phyloP scores from a whole-genome alignment of 2,888 invertebrate species.

The Lypha dubia region DNA sequence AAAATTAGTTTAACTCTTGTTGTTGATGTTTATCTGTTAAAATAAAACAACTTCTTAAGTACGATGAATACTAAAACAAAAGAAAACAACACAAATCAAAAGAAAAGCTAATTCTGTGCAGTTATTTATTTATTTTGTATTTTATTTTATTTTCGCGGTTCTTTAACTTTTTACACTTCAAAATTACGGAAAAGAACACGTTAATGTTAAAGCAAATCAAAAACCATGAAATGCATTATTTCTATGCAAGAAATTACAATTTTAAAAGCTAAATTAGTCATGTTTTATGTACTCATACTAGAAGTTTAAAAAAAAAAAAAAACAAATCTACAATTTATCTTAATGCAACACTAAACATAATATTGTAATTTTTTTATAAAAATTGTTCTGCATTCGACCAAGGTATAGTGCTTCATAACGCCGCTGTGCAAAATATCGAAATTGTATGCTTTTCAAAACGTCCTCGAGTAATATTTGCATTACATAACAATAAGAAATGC shows the following conservation, averaged over 20 bases:
- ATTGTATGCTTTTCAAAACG: no score
- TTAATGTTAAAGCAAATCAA: conserved; percentile 72
- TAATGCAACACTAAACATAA: conserved; percentile 57
- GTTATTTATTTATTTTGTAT: background rate
- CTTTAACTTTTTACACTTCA: conserved; percentile 4
- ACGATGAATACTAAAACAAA: background rate
- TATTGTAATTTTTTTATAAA: no score
- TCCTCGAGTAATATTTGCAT: no score
- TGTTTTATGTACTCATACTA: conserved; percentile 27
- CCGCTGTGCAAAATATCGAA: no score
- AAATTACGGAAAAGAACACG: conserved; percentile 39
- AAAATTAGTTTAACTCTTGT: conserved; percentile 47
- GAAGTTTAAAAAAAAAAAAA: conserved; percentile 16
- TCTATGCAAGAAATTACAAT: conserved; percentile 43
- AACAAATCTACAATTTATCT: conserved; percentile 23
- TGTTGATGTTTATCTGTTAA: conserved; percentile 36
- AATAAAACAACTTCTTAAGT: conserved; percentile 15
- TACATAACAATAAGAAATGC: no score
- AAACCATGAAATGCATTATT: conserved; percentile 75
- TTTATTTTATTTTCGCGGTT: background rate
- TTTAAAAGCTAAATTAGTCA: conserved; percentile 50
- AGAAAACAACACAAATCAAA: conserved; percentile 6
- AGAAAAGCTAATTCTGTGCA: background rate
- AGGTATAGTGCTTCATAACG: background rate
- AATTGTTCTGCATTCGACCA: no score